Evolutionary conservation across 2,797 vertebrate genomes (phyloP).

Genomic region (Potorous gilbertii): DNA sequence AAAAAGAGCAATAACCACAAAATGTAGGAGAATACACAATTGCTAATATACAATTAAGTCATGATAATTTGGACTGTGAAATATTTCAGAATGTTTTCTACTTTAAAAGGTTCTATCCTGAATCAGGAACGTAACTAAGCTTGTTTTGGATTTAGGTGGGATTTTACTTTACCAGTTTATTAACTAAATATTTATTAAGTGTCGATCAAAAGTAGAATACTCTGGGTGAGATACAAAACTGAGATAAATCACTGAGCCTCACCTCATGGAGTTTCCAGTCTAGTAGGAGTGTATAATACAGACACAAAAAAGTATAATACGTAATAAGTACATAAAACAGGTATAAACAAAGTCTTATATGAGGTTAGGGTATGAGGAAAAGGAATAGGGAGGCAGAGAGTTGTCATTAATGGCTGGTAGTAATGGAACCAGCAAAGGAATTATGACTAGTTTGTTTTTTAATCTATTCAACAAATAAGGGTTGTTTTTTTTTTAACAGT

Average conservation of each 20-base stretch:
- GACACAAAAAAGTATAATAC: background rate
- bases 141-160: background rate
- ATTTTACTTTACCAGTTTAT: background rate
- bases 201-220: background rate
- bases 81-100: background rate
- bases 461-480: accelerated
- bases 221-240: background rate
- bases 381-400: background rate
- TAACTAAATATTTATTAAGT: background rate
- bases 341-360: background rate
- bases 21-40: background rate
- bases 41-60: background rate
- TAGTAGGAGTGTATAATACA: background rate
- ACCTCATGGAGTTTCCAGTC: background rate
- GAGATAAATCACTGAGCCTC: background rate
- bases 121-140: background rate
- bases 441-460: background rate
- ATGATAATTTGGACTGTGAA: background rate
- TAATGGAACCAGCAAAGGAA: background rate
- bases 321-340: background rate
- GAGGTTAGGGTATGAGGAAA: background rate
- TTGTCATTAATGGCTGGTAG: accelerated
- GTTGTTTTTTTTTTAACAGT: background rate
- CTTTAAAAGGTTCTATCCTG: accelerated
- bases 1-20: too few relatives aligned